phyloP scores from a whole-genome alignment of 30 jellyfish, hydroid and myxozoan genomes.

The Hydractinia symbiolongicarpus region DNA sequence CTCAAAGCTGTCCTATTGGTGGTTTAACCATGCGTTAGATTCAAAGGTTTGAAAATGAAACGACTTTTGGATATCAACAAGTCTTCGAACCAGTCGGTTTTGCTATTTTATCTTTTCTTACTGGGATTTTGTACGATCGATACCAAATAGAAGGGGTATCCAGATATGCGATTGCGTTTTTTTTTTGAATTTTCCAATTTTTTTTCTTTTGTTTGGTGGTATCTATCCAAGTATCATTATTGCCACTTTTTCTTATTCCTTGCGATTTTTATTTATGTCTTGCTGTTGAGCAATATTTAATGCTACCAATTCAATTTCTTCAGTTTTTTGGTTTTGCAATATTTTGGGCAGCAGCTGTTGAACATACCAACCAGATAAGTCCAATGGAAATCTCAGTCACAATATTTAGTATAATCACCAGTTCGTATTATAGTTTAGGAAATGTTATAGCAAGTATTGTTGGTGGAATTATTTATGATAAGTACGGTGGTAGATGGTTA shows the following conservation, averaged over 20 bases:
- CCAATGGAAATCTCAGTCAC: slow-evolving; percentile 11
- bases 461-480: slow-evolving; percentile 11
- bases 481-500: slow-evolving; percentile 13
- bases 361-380: slow-evolving; percentile 1
- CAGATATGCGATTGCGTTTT: neutral
- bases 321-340: slow-evolving; percentile 5
- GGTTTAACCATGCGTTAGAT: too few species aligned
- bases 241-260: neutral
- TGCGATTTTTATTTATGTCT: slow-evolving; percentile 17
- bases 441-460: neutral
- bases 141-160: slow-evolving; percentile 4
- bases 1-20: too few species aligned
- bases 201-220: neutral
- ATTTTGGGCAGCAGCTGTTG: slow-evolving; percentile 21
- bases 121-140: slow-evolving; percentile 53
- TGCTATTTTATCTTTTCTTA: slow-evolving; percentile 50
- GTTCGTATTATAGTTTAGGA: slow-evolving; percentile 7
- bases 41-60: too few species aligned
- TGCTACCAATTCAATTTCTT: slow-evolving; percentile 6
- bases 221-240: neutral
- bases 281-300: neutral
- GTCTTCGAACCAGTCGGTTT: slow-evolving; percentile 74
- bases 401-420: neutral
- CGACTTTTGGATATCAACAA: slow-evolving; percentile 56
- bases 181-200: neutral